Conservation (phyloP, 2,113 vertebrate species). For the Melanostigma gelatinosum region DNA sequence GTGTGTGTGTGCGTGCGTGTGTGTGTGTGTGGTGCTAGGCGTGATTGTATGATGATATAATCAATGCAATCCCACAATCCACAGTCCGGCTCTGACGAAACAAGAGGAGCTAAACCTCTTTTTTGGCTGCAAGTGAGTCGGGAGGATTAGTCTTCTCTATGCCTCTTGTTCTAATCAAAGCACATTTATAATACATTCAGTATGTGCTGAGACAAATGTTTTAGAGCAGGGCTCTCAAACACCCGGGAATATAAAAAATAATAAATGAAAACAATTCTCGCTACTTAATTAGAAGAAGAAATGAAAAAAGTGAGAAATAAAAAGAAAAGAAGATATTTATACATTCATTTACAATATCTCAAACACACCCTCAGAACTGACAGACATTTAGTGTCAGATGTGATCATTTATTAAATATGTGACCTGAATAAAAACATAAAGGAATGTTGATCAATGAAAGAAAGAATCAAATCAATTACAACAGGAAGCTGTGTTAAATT, state of each 20-base stretch:
- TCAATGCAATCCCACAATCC: conserved; percentile 55
- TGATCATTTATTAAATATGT: neutral
- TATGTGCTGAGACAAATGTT: neutral
- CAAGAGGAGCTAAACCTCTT: conserved; percentile 34
- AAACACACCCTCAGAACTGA: neutral
- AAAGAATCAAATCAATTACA: neutral
- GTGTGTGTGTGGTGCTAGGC: neutral
- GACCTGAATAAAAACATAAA: neutral
- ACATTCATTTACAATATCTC: neutral
- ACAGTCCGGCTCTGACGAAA: conserved; percentile 34
- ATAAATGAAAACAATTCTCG: neutral
- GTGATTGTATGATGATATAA: conserved; percentile 51
- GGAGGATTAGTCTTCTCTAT: conserved; percentile 4
- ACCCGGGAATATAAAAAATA: neutral
- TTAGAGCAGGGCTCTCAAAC: neutral
- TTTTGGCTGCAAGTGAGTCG: conserved; percentile 13
- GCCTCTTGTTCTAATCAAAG: conserved; percentile 10
- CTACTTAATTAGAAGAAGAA: neutral
- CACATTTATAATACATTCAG: neutral
- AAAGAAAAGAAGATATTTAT: neutral
- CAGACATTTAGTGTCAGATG: neutral
- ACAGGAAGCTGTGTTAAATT: neutral
- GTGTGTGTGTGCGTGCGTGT: conserved; percentile 23
- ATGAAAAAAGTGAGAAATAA: neutral
- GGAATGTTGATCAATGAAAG: too few relatives aligned